Percentiles rank a stretch among this genome's conserved stretches.
Evolutionary conservation across 2,888 invertebrate genomes (phyloP).

Genomic region (Agonopterix heracliana): DNA sequence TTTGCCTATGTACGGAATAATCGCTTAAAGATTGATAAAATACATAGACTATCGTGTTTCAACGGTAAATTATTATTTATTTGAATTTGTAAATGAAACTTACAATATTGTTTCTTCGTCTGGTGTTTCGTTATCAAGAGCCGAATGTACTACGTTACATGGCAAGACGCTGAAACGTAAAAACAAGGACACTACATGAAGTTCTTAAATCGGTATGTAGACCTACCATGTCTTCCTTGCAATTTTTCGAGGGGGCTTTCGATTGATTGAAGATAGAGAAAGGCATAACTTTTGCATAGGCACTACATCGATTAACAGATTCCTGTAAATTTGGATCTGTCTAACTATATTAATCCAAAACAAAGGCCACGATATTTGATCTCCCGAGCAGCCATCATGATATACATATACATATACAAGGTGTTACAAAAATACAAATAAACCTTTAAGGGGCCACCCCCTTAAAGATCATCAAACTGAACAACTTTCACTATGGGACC

Average conservation of each 20-base stretch:
- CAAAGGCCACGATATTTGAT: too few species aligned
- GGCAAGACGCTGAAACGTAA: slow-evolving; percentile 74
- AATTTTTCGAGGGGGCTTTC: not conserved
- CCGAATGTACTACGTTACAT: slow-evolving; percentile 76
- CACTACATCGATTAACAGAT: too few species aligned
- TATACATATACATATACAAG: too few species aligned
- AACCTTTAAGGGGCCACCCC: too few species aligned
- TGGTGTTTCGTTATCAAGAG: slow-evolving; percentile 38
- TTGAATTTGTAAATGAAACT: slow-evolving; percentile 25
- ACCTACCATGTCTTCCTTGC: not conserved
- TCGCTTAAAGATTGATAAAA: slow-evolving; percentile 9
- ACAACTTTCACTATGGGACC: too few species aligned
- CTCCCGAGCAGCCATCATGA: too few species aligned
- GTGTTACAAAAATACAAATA: too few species aligned
- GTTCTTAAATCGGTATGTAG: not conserved
- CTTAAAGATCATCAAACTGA: too few species aligned
- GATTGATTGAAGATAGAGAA: not conserved
- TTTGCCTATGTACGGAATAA: slow-evolving; percentile 32
- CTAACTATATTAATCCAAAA: too few species aligned
- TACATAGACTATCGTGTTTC: too few species aligned
- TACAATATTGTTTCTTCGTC: slow-evolving; percentile 54
- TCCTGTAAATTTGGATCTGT: too few species aligned
- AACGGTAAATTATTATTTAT: not conserved
- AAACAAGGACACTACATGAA: not conserved
- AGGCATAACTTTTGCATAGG: not conserved